Evolutionary conservation across 2,113 vertebrate species (phyloP), one percentile per base, ranked within the genome.

Genomic region (Euleptes europaea): DNA sequence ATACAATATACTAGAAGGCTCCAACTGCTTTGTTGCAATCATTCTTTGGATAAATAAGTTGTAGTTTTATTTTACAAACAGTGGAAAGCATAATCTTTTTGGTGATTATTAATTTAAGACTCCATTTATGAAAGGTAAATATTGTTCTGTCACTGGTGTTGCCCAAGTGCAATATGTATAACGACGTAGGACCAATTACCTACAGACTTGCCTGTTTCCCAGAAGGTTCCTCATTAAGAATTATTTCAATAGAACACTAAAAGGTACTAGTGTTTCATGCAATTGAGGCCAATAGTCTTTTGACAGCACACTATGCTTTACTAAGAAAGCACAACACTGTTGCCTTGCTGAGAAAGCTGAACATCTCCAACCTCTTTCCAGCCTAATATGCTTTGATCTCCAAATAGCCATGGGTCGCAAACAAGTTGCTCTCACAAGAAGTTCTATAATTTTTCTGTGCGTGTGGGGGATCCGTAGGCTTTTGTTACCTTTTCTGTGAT

Each of bases 1-100:
- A 86, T 95, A 88, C 90, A 91, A 95, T 95, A 95, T 92, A 94
- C 96, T 95, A 94, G 88, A 91, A 92, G 84, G 88, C 94, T 97
- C 93, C 92, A 96, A 91, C 90, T 95, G 93, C 92, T 92, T 88
- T 94, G 87, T 91, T 92, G 86, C 89, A 93, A 94, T 95, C 89
- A 84, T 94, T 88, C 67, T 93, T 95, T 89, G 93, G 86, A 91
- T 92, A 93, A 92, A 92, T 94, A 88, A 49, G 0, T 81, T 90
- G 82, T 49, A 81, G 67, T 90, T 89, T 66, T 86, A 91, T 88
- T 84, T 91, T 84, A 84, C 95, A 94, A 94, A 92, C 89, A 33
- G 3, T 92, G 93, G 87, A 90, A 93, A 91, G 57, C 1, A 85
- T 90, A 70, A 92, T 91, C 73, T 88, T 95, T 86, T 93, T 71